A percentile compares a stretch with the other conserved stretches of the same genome.
Conservation (phyloP, 2,888 invertebrate species). For the Dorcus hopei region DNA sequence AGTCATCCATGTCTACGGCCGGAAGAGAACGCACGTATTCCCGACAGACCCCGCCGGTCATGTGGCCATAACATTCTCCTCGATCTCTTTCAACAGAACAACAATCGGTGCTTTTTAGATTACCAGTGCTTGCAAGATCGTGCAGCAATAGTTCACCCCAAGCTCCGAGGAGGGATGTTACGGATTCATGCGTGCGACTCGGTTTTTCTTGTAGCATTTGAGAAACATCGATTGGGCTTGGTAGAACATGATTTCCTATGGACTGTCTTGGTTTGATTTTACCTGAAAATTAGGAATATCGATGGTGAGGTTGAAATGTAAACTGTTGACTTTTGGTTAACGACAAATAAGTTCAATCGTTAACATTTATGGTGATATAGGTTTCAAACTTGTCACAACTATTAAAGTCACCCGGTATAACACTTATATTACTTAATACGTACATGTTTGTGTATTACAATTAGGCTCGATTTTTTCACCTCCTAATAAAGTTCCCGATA, state of each 20-base stretch:
- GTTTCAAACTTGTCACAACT: too few relatives aligned
- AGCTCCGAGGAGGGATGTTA: conserved; percentile 73
- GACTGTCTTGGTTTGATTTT: conserved; percentile 53
- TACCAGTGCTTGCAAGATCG: conserved; percentile 68
- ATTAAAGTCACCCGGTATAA: too few relatives aligned
- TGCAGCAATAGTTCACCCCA: conserved; percentile 76
- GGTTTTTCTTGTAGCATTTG: conserved; percentile 57
- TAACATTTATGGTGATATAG: too few relatives aligned
- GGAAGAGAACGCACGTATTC: conserved; percentile 72
- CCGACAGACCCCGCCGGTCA: conserved; percentile 53
- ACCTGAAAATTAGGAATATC: conserved; percentile 39
- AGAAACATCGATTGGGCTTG: conserved; percentile 59
- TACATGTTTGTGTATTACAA: too few relatives aligned
- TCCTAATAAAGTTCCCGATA: too few relatives aligned
- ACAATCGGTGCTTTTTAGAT: conserved; percentile 55
- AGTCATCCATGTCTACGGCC: conserved; percentile 59
- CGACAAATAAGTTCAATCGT: too few relatives aligned
- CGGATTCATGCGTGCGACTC: conserved; percentile 64
- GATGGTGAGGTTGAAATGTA: too few relatives aligned
- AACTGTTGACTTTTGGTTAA: too few relatives aligned
- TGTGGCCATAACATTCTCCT: conserved; percentile 56
- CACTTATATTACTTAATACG: too few relatives aligned
- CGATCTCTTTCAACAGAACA: conserved; percentile 43
- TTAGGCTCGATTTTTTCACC: too few relatives aligned
- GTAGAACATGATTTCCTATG: conserved; percentile 57